Base-by-base conservation (phyloP, 2,113 vertebrate genomes). In the Anthoscopus minutus region DNA sequence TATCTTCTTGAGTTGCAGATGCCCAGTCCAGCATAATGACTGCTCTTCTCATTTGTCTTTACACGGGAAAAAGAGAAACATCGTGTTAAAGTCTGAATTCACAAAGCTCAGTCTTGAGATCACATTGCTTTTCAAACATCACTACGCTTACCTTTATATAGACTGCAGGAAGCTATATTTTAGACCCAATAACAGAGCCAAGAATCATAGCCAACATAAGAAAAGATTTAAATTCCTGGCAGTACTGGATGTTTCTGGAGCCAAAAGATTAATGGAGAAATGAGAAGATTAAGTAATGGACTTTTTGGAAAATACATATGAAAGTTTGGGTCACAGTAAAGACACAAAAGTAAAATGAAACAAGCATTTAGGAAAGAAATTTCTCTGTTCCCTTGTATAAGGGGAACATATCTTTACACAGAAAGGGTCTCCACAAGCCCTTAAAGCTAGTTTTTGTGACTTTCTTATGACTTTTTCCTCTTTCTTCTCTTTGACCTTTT, bases 251-350 rank as follows among this genome's bases (percentile, higher is more conserved):
- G 35, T 54, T 89, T 28, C 51, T 73, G 38, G 22, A 93, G 73
- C 33, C 33, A 83, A 80, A 88, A 86, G 81, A 96, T 91, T 93
- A 92, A 92, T 81, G 67, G 57, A 81, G 23, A 93, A 96, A 94
- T 60, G 20, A 69, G 48, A 88, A 88, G 51, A 94, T 91, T 81
- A 93, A 85, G 51, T 58, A 87, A 92, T 76, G 19, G 56, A 72
- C n/a, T 44, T 40, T 58, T 35, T 38, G 44, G 23, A 72, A 80
- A 88, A 78, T n/a, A 69, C 15, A 88, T 51, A 67, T 25, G n/a
- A 93, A 92, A 76, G 10, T 66, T 60, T 89, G 57, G 37, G 15
- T 62, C 37, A 80, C 23, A 40, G 50, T 35, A 94, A 87, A 91
- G 21, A 45, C 60, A 88, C 5, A 86, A 60, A 77, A 89, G 16